phyloP scores from a whole-genome alignment of 2,888 invertebrate genomes.

The Molanna angustata region DNA sequence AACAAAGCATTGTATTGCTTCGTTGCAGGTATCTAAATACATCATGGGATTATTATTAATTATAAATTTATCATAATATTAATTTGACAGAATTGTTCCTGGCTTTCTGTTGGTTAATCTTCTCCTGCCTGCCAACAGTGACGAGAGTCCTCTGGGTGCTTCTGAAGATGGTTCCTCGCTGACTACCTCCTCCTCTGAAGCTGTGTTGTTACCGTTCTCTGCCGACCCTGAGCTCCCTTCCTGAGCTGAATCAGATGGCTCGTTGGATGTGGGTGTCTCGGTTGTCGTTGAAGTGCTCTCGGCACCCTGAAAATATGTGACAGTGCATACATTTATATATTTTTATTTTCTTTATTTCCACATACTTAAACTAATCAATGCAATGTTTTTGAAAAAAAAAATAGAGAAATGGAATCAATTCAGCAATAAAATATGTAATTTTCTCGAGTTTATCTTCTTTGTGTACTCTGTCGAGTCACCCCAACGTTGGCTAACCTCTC shows the following conservation, averaged over 20 bases:
- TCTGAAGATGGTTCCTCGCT: conserved; percentile 53
- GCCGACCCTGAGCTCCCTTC: conserved; percentile 2
- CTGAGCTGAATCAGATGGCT: conserved; percentile 7
- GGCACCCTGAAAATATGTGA: conserved; percentile 4
- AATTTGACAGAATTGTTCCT: conserved; percentile 44
- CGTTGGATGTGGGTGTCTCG: conserved; percentile 1
- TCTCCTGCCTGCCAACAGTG: conserved; percentile 67
- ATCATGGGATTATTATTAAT: too few species aligned
- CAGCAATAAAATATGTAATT: too few species aligned
- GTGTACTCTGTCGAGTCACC: too few species aligned
- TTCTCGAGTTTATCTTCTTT: too few species aligned
- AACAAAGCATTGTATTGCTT: too few species aligned
- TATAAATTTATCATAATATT: neutral
- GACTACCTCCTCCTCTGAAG: conserved; percentile 45
- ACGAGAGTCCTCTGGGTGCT: conserved; percentile 62
- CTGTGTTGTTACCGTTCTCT: conserved; percentile 40
- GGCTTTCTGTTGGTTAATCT: conserved; percentile 62
- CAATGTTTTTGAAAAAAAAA: too few species aligned
- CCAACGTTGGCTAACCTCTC: too few species aligned
- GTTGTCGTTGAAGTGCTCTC: conserved; percentile 6
- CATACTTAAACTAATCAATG: too few species aligned
- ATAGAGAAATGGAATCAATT: too few species aligned
- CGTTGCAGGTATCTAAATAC: too few species aligned
- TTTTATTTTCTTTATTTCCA: too few species aligned
- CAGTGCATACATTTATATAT: too few species aligned